Conservation (phyloP, 1,140 invertebrate species). For the Drosophila melanica region DNA sequence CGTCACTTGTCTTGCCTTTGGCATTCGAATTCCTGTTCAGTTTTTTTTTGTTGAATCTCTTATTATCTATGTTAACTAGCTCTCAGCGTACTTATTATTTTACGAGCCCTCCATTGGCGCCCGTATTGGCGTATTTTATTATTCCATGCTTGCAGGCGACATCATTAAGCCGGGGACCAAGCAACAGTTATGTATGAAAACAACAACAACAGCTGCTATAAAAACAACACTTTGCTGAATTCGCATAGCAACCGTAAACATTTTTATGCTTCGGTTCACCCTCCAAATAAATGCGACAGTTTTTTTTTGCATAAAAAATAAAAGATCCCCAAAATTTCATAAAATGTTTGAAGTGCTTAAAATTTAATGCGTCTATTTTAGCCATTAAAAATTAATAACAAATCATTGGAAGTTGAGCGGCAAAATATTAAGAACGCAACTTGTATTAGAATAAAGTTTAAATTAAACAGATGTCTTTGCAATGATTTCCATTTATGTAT, state of each 20-base stretch:
- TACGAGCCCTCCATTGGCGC: not conserved
- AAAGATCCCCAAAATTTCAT: not conserved
- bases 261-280: constrained; percentile 12
- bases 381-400: too few species aligned
- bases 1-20: constrained; percentile 32
- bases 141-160: constrained; percentile 16
- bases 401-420: not conserved
- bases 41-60: not conserved
- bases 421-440: not conserved
- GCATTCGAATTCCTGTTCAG: constrained; percentile 12
- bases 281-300: not conserved
- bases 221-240: not conserved
- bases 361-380: too few species aligned
- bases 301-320: not conserved
- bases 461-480: not conserved
- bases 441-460: too few species aligned
- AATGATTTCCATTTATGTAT: too few species aligned
- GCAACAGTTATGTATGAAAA: not conserved
- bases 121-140: constrained; percentile 2
- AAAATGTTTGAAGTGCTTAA: not conserved
- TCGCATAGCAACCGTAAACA: not conserved
- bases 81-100: constrained; percentile 1
- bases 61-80: not conserved
- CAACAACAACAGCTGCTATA: not conserved
- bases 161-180: constrained; percentile 14